Conservation (phyloP, 1,140 invertebrate genomes). For the Papilio dardanus region DNA sequence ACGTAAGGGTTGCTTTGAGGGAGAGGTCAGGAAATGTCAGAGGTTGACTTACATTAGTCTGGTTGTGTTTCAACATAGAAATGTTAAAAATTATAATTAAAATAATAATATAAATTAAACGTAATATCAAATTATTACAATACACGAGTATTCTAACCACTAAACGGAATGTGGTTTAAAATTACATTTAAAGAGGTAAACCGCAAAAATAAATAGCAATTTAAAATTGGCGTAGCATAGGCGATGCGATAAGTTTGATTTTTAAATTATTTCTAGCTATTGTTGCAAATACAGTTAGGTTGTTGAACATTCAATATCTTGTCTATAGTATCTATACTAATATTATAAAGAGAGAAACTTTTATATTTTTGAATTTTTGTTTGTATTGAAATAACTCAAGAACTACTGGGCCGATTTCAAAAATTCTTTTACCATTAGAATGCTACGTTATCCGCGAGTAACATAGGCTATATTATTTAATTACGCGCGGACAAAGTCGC, state of each 20-base stretch:
- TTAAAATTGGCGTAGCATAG: not conserved
- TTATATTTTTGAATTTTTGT: no score
- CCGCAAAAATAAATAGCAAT: not conserved
- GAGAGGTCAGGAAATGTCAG: conserved; percentile 11
- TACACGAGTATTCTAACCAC: not conserved
- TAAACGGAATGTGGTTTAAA: conserved; percentile 10
- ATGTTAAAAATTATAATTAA: not conserved
- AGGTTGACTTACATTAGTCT: not conserved
- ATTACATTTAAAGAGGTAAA: conserved; percentile 3
- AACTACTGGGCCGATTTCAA: no score
- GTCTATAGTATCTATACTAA: no score
- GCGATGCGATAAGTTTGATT: not conserved
- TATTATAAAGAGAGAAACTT: no score
- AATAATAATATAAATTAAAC: not conserved
- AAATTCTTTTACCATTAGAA: no score
- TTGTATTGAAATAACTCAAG: no score
- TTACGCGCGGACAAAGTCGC: no score
- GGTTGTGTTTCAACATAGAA: not conserved
- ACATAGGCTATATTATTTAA: no score
- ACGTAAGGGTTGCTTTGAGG: not conserved
- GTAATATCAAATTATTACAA: not conserved
- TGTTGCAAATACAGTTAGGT: not conserved
- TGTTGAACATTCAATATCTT: not conserved
- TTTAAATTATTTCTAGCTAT: not conserved
- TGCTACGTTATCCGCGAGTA: no score